Evolutionary conservation across 2,113 vertebrate genomes (phyloP), one percentile per base, ranked within the genome.

Genomic region (Perca fluviatilis): DNA sequence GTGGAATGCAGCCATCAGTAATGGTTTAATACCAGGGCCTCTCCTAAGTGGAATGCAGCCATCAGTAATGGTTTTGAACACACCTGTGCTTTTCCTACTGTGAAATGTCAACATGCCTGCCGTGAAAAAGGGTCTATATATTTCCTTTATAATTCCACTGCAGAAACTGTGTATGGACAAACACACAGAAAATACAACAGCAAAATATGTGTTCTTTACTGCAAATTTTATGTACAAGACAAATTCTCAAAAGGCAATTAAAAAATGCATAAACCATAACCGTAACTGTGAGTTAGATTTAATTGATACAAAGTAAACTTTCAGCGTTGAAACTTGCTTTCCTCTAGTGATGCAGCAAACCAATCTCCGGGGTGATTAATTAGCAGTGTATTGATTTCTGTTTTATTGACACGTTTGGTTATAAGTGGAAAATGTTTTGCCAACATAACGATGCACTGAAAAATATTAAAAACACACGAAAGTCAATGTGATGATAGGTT

Each of bases 191-290:
- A 43, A 43, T 43, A 43, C 40, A 43, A 43, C 9, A 11, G 40
- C 40, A 14, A 25, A 43, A 33, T 0, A 74, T 78, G 89, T 63
- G 68, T 88, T 89, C 73, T 92, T 92, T 92, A 90, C 87, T 94
- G 85, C 63, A 91, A 84, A 87, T 83, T 88, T 91, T 93, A 92
- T 94, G 88, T 94, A 95, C 94, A 95, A 89, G 79, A 92, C 51
- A 92, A 85, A 87, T 79, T 87, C 57, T 91, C 87, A 77, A 89
- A 91, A 93, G 73, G 83, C 80, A 87, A 91, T 33, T 89, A 93
- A 33, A 92, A 94, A 93, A 87, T 76, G 73, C 79, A 88, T 87
- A 86, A 86, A 90, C 92, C 81, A 74, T 79, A 83, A 83, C 82
- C 86, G 63, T 79, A 69, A 64, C 54, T 56, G 76, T 82, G 69